Percentiles rank a stretch among this genome's conserved stretches.
These are phyloP conservation scores for Epiblema foenella DNA, from an alignment of 2,888 invertebrate genomes.

Conservation along the genomic window DNA sequence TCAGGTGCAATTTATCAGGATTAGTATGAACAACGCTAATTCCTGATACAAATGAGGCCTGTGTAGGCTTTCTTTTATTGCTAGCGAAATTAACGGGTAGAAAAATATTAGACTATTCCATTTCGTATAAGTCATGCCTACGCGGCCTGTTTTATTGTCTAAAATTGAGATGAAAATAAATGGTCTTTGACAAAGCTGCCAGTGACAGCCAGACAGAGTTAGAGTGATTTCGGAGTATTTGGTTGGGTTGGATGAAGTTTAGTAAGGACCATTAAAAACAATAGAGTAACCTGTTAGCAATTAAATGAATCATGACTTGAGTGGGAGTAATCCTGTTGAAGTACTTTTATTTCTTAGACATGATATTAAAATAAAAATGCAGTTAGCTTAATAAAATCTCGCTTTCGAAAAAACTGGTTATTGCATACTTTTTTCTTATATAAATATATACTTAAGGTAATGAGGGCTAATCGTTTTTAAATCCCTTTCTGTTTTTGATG, in stretches of 20 bases:
- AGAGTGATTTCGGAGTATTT: neutral
- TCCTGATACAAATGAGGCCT: constrained; percentile 41
- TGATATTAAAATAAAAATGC: neutral
- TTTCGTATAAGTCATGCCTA: neutral
- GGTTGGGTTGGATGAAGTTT: neutral
- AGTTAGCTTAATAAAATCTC: neutral
- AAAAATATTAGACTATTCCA: neutral
- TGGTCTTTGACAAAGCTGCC: constrained; percentile 3
- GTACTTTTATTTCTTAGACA: neutral
- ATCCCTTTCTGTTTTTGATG: neutral
- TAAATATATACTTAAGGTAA: neutral
- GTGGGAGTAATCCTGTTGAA: too few species aligned
- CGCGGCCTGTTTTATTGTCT: neutral
- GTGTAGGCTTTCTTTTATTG: constrained; percentile 18
- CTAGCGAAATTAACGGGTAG: constrained; percentile 12
- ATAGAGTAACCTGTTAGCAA: neutral
- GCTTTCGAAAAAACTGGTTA: neutral
- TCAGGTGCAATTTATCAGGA: constrained; percentile 47
- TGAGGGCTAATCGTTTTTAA: neutral
- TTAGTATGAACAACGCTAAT: constrained; percentile 45
- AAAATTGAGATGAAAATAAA: neutral
- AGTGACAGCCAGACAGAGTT: neutral
- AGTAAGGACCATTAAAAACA: neutral
- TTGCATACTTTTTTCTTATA: neutral
- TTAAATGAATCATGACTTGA: too few species aligned